These are phyloP conservation scores for Acromyrmex charruanus DNA, from an alignment of 1,140 invertebrate genomes.

Conservation along the genomic window DNA sequence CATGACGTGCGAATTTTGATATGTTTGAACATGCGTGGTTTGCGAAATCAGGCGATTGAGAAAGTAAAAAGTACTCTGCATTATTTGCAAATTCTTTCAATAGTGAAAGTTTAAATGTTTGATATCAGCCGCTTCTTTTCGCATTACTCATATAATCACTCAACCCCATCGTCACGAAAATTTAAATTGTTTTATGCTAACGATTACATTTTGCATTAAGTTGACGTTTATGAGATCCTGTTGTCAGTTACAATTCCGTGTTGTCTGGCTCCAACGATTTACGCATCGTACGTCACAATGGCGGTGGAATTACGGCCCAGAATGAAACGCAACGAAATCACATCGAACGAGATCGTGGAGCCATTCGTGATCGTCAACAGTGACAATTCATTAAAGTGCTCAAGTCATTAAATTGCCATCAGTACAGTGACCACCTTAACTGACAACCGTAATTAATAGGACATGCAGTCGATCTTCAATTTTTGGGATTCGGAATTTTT, in stretches of 20 bases:
- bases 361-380: constrained; percentile 47
- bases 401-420: constrained; percentile 68
- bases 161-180: constrained; percentile 26
- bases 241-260: constrained; percentile 50
- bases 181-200: constrained; percentile 23
- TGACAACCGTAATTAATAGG: constrained; percentile 71
- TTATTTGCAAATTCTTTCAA: not conserved
- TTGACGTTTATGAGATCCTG: constrained; percentile 52
- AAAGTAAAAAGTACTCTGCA: not conserved
- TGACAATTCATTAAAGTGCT: constrained; percentile 52
- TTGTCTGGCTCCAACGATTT: constrained; percentile 20
- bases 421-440: constrained; percentile 62
- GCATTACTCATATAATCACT: constrained; percentile 39
- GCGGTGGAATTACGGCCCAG: constrained; percentile 20
- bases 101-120: not conserved
- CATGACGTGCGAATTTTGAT: not conserved
- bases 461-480: constrained; percentile 63
- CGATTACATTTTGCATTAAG: constrained; percentile 33
- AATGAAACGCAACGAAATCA: constrained; percentile 69
- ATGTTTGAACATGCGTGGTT: not conserved
- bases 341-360: constrained; percentile 49
- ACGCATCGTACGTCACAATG: constrained; percentile 33
- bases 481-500: constrained; percentile 63
- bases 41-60: not conserved
- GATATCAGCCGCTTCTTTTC: constrained; percentile 1